Evolutionary conservation across 2,888 invertebrate species (phyloP), one percentile per base, ranked within the genome.

Genomic region (Malacosoma neustria): DNA sequence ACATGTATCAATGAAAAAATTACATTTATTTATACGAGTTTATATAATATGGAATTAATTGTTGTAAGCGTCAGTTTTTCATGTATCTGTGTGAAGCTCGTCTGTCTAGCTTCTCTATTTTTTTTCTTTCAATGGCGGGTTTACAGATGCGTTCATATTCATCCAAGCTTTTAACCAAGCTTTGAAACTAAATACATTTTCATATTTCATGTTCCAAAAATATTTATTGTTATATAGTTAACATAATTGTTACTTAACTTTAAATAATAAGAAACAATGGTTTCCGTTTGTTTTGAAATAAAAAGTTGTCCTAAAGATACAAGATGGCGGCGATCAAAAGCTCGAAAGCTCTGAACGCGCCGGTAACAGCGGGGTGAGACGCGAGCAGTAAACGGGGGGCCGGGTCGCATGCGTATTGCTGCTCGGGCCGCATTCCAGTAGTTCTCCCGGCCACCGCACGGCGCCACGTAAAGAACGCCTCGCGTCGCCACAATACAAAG

Each of bases 351-450:
- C 22, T 54, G 76, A 84, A 81, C 84, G 84, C 81, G 57, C 38
- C 76, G 54, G 50, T 69, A 60, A 39, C 35, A 39, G 40, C 45
- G 51, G 54, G 59, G 55, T 34, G 45, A 29, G 40, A 29, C 4
- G 42, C 37, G 53, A 34, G 41, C 54, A 36, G 50, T 46, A 56
- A 51, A 49, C 48, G 56, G 54, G 54, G 54, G 34, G 46, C 42
- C 38, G 35, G 14, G 61, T 65, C 80, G 80, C 82, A 82, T 84
- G 85, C 85, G 82, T 79, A 76, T 60, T 62, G 59, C 66, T 60
- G 58, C 56, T 57, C 57, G 67, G 58, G 59, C 74, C 66, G 74
- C 84, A 84, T 84, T 81, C 82, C 82, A 82, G 71, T 86, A 84
- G 79, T 80, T 73, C 67, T 65, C 49, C 63, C 65, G 68, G 60